phyloP scores from a whole-genome alignment of 2,888 invertebrate species.

The Anoplius nigerrimus region DNA sequence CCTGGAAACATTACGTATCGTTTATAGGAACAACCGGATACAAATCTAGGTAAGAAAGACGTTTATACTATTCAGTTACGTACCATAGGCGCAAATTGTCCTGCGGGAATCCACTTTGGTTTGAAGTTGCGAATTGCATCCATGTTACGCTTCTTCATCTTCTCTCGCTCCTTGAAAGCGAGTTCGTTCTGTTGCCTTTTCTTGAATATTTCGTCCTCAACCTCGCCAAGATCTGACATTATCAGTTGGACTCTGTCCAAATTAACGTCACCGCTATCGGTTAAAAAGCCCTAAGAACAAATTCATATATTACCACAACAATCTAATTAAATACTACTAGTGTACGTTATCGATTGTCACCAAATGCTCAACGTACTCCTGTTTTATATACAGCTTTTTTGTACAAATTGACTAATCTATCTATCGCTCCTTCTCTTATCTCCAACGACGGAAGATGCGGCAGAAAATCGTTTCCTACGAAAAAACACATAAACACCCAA shows the following conservation, averaged over 20 bases:
- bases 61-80: conserved; percentile 48
- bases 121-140: conserved; percentile 77
- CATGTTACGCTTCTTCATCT: conserved; percentile 80
- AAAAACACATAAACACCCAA: conserved; percentile 99
- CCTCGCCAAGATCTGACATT: conserved; percentile 93
- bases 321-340: too few relatives aligned
- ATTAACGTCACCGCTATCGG: conserved; percentile 95
- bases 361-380: conserved; percentile 78
- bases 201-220: conserved; percentile 98
- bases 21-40: too few relatives aligned
- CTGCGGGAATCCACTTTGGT: conserved; percentile 83
- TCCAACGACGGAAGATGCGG: conserved; percentile 98
- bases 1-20: not conserved
- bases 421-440: conserved; percentile 97
- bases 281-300: conserved; percentile 88
- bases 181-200: conserved; percentile 91
- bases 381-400: conserved; percentile 96
- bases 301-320: not conserved
- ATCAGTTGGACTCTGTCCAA: conserved; percentile 96
- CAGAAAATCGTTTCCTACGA: conserved; percentile 98
- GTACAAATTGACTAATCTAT: conserved; percentile 93
- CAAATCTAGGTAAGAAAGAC: not conserved
- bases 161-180: conserved; percentile 86
- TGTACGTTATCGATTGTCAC: too few relatives aligned
- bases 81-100: conserved; percentile 88